A percentile compares a stretch with the other conserved stretches of the same genome.
Evolutionary conservation across 2,888 invertebrate species (phyloP).

Genomic region (Melanostoma scalare): DNA sequence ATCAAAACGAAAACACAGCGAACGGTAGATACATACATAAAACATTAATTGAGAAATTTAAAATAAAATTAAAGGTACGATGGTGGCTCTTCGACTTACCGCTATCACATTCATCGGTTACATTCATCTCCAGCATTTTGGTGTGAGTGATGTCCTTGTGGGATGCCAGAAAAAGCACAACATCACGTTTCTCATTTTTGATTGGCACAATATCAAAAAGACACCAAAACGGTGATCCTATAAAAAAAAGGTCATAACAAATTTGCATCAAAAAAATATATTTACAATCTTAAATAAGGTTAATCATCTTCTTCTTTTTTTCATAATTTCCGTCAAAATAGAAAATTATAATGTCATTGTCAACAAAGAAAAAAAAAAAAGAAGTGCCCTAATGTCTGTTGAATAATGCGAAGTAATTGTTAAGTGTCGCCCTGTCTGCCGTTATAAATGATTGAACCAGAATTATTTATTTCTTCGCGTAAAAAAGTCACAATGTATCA

Average conservation of each 20-base stretch:
- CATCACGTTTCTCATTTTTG: slow-evolving; percentile 98
- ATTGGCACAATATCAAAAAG: slow-evolving; percentile 98
- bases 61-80: background rate
- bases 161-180: slow-evolving; percentile 96
- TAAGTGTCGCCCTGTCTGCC: no score
- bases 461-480: no score
- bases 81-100: slow-evolving; percentile 85
- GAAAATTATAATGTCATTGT: no score
- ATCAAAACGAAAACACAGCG: background rate
- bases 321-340: no score
- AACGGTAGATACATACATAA: background rate
- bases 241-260: slow-evolving; percentile 32
- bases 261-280: background rate
- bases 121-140: slow-evolving; percentile 93
- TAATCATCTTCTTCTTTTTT: no score
- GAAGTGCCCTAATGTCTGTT: no score
- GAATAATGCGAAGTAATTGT: no score
- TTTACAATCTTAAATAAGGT: background rate
- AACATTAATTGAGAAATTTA: slow-evolving; percentile 27
- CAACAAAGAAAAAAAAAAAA: no score
- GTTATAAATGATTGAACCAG: no score
- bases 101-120: slow-evolving; percentile 92
- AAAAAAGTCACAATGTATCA: no score
- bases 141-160: slow-evolving; percentile 98
- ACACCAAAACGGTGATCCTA: slow-evolving; percentile 97